Conservation (phyloP, 2,888 invertebrate genomes). For the Euplagia quadripunctaria region DNA sequence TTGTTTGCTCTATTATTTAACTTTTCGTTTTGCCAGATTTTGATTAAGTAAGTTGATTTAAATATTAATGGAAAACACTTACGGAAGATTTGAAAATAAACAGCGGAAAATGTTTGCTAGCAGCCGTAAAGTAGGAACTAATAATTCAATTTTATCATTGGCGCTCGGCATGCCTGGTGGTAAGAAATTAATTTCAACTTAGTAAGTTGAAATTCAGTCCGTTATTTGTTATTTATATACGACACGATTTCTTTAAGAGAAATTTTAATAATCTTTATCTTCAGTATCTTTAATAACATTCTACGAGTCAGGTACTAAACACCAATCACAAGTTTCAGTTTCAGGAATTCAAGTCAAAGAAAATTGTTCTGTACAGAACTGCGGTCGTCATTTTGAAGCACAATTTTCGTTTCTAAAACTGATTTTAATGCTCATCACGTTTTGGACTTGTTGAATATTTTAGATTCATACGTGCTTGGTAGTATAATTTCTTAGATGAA, state of each 20-base stretch:
- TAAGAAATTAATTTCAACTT: neutral
- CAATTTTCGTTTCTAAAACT: neutral
- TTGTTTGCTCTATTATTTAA: too few species aligned
- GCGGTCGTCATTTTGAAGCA: neutral
- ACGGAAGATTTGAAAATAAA: neutral
- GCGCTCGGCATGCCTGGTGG: neutral
- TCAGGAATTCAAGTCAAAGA: too few species aligned
- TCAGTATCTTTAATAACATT: too few species aligned
- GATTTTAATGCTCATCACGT: neutral
- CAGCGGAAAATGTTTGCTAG: neutral
- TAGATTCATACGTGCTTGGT: neutral
- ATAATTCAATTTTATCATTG: neutral
- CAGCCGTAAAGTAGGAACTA: neutral
- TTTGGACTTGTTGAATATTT: neutral
- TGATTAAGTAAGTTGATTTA: neutral
- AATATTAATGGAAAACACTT: neutral
- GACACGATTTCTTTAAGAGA: too few species aligned
- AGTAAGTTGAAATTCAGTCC: neutral
- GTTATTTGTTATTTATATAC: neutral
- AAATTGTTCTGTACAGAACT: neutral
- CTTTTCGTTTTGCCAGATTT: too few species aligned
- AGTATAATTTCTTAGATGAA: neutral
- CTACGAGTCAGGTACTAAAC: too few species aligned
- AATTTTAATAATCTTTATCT: too few species aligned
- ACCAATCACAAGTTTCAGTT: too few species aligned